Base-by-base conservation (phyloP, 1,140 invertebrate genomes). In the Hyles vespertilio region DNA sequence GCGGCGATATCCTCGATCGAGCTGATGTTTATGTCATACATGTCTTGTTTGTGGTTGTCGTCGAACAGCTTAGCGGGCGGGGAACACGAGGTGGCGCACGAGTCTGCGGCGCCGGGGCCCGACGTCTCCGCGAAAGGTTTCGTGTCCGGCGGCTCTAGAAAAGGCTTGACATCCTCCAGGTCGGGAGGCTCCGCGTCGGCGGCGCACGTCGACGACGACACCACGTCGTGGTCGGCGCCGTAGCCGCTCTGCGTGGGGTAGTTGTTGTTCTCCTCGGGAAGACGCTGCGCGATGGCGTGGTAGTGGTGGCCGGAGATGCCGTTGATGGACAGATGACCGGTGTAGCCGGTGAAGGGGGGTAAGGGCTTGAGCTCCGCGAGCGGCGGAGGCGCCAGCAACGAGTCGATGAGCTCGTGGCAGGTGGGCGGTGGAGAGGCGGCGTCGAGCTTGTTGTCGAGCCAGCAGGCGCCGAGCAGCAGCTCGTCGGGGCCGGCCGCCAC, bases 221-320 rank as follows among this genome's bases (percentile, higher is more conserved):
- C 92, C 67, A 94, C 90, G 83, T 93, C 89, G 74, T 94, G 90
- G 75, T 93, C 92, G 55, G 89, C 72, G 10, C 89, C 89, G 71
- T 91, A 92, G 50, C 90, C 90, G 61, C 90, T 91, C 67, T 91
- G 91, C 56, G 91, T 89, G 44, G 91, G 91, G 58, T 92, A 92
- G 73, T 93, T 93, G 79, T 94, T 94, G 82, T 93, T 94, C 69
- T 93, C 92, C 62, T 92, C 91, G 3, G 92, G 92, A 55, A 92
- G 87, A 50, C 92, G 86, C 77, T 93, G 92, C 3, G 95, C 94
- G 84, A 96, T 95, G 64, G 95, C 92, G 81, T 96, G 94, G 85
- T 95, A 95, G 75, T 96, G 95, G 74, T 95, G 94, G n/a, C 95
- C 94, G 50, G 94, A 93, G 72, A 96, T 95, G 22, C 95, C 94